Conservation (phyloP, 2,797 vertebrate species). For the Oryzias dopingdopingensis region DNA sequence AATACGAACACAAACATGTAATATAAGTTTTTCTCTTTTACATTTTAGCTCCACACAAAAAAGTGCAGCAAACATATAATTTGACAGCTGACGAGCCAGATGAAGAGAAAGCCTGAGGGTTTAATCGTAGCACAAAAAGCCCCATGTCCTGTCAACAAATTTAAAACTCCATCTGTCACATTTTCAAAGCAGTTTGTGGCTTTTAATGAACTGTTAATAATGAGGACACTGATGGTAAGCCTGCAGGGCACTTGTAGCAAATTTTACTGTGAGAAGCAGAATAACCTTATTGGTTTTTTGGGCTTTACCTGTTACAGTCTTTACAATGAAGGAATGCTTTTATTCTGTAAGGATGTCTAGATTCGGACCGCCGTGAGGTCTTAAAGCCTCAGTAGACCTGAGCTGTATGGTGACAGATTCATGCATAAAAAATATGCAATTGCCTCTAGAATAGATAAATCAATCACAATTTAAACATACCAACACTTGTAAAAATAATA, state of each 20-base stretch:
- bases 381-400: no score
- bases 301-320: neutral
- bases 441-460: no score
- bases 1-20: no score
- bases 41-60: neutral
- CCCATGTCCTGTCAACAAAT: constrained; percentile 34
- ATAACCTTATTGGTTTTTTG: neutral
- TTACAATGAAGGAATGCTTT: neutral
- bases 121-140: constrained; percentile 16
- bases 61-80: neutral
- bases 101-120: constrained; percentile 27
- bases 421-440: no score
- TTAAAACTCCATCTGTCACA: constrained; percentile 60
- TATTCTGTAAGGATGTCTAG: no score
- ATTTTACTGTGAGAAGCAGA: constrained; percentile 21
- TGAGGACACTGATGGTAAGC: constrained; percentile 32
- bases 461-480: no score
- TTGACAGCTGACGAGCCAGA: constrained; percentile 13
- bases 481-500: no score
- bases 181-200: constrained; percentile 47
- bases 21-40: no score
- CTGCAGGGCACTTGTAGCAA: constrained; percentile 28
- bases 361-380: no score
- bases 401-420: no score
- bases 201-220: constrained; percentile 60